Base-by-base conservation (phyloP, 2,888 invertebrate species). In the Heliconius sara region DNA sequence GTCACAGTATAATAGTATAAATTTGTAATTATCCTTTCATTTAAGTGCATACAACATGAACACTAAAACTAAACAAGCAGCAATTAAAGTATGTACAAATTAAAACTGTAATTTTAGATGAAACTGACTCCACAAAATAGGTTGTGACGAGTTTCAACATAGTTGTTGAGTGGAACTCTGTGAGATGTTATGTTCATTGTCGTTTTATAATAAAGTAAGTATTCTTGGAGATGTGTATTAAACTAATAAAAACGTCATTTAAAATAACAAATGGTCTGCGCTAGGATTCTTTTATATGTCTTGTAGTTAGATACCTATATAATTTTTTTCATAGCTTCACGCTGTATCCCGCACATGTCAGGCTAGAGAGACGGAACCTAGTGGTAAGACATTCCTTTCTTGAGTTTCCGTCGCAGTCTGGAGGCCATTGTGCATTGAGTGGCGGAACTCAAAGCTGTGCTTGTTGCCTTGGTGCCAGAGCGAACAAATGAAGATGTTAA, bases 101-200 rank as follows among this genome's bases (percentile, higher is more conserved):
- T 43, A 68, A 68, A 68, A 68, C 67, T 67, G 68, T 68, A 68
- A 68, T 43, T 68, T 68, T 68, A 68, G 68, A 39, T 68, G 68
- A n/a, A 25, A 68, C n/a, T 43, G 6, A 25, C 68, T 68, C 3
- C n/a, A 39, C 39, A 68, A 43, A 43, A 68, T 43, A 25, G 67
- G 7, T 68, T 68, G 68, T 43, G 43, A 68, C 43, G 68, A 68
- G 43, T 43, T 68, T 68, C 25, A 68, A 39, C 34, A 34, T 39
- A 43, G 68, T 68, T 68, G 39, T 34, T 67, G 67, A 68, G 43
- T 13, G 68, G 39, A 68, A 68, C 43, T 68, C 43, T 68, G 25
- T n/a, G n/a, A 68, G 68, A 68, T 68, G 13, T 43, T 68, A 43
- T n/a, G 13, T 5, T 68, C 16, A 6, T 2, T 39, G 39, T 7